Base-by-base conservation (phyloP, 2,888 invertebrate genomes). In the Pristionchus maxplancki region DNA sequence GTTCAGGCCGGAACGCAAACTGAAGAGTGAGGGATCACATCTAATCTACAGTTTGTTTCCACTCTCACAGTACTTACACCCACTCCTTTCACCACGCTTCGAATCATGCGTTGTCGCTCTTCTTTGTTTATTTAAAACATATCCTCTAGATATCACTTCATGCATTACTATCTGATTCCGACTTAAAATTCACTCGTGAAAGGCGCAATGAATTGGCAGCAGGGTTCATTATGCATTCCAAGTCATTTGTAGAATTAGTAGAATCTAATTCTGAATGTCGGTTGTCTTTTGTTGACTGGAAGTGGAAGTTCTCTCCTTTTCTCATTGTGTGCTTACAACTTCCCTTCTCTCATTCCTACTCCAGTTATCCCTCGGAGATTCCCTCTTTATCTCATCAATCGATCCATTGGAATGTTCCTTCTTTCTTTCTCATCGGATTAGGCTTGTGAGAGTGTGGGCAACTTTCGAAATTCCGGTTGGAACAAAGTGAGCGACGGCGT, bases 301-400 rank as follows among this genome's bases (percentile, higher is more conserved):
- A 11, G 71, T 34, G 31, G 71, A 71, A 37, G 20, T 31, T 37
- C 37, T 44, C 44, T 78, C 34, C 78, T 28, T 34, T n/a, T 78
- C 78, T 78, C 37, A n/a, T 44, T 78, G 78, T 78, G 78, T 78
- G 78, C 78, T 78, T 78, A 78, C 78, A 78, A 78, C 78, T 78
- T 40, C 78, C 78, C n/a, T 44, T 40, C 40, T 34, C 34, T 28
- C 78, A 78, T 28, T 48, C 44, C 44, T 78, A 78, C 78, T 44
- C 44, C 78, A 78, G 71, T 34, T 37, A 37, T 37, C 71, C 64
- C 37, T 71, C 44, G 28, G 44, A 78, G 78, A 74, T 28, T 78
- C 44, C 44, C 78, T 58, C 83, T 83, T 62, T 34, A 34, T 58
- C 83, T 37, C 83, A 50, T 24, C 31, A 48, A 50, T 82, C 82